phyloP scores from a whole-genome alignment of 2,797 vertebrate genomes.

The Tadarida brasiliensis region DNA sequence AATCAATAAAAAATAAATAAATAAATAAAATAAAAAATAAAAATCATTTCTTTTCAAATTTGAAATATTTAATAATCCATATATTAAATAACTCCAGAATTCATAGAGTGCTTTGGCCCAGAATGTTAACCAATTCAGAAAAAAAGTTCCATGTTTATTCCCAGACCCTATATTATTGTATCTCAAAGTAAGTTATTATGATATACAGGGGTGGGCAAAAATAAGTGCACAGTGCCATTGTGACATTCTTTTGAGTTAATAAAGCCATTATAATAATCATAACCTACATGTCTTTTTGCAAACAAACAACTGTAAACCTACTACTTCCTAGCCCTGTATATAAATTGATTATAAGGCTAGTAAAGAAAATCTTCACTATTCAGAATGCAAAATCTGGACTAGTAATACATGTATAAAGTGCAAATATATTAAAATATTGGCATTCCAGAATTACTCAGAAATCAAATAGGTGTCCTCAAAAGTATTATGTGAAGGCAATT shows the following conservation, averaged over 20 bases:
- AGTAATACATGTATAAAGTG: not conserved
- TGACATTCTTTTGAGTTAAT: not conserved
- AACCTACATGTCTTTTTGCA: not conserved
- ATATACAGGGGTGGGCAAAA: not conserved
- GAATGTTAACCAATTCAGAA: not conserved
- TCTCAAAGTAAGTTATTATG: not conserved
- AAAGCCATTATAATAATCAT: not conserved
- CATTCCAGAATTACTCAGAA: not conserved
- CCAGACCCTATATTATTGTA: not conserved
- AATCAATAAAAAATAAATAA: no score
- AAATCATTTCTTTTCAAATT: not conserved
- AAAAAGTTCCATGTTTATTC: not conserved
- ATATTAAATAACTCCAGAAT: not conserved
- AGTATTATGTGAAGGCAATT: not conserved
- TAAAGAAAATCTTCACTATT: not conserved
- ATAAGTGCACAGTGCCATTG: not conserved
- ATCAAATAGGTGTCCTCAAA: not conserved
- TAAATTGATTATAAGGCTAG: not conserved
- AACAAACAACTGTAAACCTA: not conserved
- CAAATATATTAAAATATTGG: not conserved
- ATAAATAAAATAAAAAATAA: no score
- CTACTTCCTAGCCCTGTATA: not conserved
- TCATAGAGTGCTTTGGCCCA: not conserved
- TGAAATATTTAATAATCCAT: not conserved
- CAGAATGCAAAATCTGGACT: not conserved